Evolutionary conservation across 23 tunicate species (phyloP).

Genomic region (Halocynthia roretzi): DNA sequence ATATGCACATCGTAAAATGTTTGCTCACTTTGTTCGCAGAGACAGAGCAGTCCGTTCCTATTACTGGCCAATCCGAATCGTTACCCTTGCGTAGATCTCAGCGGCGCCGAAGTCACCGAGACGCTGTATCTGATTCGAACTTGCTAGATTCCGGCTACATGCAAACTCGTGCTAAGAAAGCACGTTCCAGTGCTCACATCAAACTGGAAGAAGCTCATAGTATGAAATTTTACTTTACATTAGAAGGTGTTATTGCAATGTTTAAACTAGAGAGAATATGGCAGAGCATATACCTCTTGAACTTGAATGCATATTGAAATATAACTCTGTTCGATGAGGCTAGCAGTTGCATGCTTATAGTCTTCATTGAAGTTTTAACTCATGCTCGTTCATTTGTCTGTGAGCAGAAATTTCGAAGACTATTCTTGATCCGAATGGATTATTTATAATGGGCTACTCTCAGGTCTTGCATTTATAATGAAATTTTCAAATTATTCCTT

Average conservation of each 20-base stretch:
- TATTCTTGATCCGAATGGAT: too few relatives aligned
- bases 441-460: too few relatives aligned
- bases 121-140: background rate
- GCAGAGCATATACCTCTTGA: background rate
- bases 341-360: background rate
- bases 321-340: background rate
- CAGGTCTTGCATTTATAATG: too few relatives aligned
- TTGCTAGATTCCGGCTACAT: background rate
- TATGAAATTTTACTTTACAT: background rate
- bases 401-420: too few relatives aligned
- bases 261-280: background rate
- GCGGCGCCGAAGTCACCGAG: background rate
- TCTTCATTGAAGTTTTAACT: too few relatives aligned
- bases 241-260: too few relatives aligned
- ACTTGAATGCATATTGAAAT: background rate
- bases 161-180: conserved; percentile 20
- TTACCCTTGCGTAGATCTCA: background rate
- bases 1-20: too few relatives aligned
- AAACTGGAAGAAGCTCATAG: background rate
- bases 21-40: background rate
- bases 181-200: background rate
- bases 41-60: background rate
- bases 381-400: too few relatives aligned
- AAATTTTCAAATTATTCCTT: too few relatives aligned
- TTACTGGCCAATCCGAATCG: background rate